Base-by-base conservation (phyloP, 2,797 vertebrate genomes). In the Pygocentrus nattereri region DNA sequence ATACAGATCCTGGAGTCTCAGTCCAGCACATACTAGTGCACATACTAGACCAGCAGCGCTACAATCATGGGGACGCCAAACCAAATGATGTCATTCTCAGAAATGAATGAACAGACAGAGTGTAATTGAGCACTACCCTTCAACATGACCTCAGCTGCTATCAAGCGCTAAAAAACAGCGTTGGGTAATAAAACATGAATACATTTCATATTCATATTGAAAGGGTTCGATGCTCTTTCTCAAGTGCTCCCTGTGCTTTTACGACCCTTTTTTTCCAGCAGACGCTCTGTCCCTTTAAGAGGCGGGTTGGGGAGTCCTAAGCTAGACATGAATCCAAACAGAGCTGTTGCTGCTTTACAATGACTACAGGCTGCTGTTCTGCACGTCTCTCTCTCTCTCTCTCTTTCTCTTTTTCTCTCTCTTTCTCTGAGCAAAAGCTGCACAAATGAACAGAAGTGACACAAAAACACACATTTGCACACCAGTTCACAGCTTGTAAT, bases 271-370 rank as follows among this genome's bases (percentile, higher is more conserved):
- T 69, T 70, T 82, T 61, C 13, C 85, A 76, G 76, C 81, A 41
- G 79, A 80, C 2, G 83, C 79, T 30, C 82, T 94, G 88, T 82
- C 83, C 89, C 95, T 95, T 95, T 95, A 95, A 95, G 91, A 94
- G 94, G 94, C 92, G 92, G 94, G 87, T 80, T 90, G 79, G 85
- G 85, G 87, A 82, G 85, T 82, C 86, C 81, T 83, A 58, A 84
- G 81, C 85, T 86, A 89, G 89, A 90, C 88, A 85, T 75, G 83
- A 81, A 88, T 87, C 86, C 88, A 88, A 88, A 90, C 88, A 87
- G 85, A 91, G 90, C 93, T 93, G 94, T 91, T 94, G 82, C 87
- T 93, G 92, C 92, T 93, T 90, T 90, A 94, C 93, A 94, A 94
- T 92, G 93, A 94, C 91, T 94, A 89, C 88, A 90, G 91, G 91